A percentile compares a stretch with the other conserved stretches of the same genome.
These are phyloP conservation scores for Atrina japonica DNA, from an alignment of 2,888 invertebrate genomes.

Conservation along the genomic window DNA sequence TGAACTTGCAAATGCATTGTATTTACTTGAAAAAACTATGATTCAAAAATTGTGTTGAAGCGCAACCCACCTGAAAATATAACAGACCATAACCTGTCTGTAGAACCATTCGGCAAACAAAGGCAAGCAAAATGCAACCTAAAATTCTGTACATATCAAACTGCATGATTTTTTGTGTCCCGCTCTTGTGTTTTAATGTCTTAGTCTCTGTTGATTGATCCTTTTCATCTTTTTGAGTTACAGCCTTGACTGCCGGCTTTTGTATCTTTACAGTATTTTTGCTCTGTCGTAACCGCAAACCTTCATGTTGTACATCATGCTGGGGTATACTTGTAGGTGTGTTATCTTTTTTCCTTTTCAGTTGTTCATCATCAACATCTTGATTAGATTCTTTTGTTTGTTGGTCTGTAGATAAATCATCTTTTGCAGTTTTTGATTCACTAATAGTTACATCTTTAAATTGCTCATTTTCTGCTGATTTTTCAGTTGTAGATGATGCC, in stretches of 20 bases:
- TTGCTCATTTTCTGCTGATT: not conserved
- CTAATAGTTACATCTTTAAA: not conserved
- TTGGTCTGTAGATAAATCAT: no score
- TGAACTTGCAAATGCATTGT: no score
- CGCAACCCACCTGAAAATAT: constrained; percentile 65
- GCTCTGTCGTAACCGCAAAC: constrained; percentile 28
- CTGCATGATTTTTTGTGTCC: constrained; percentile 38
- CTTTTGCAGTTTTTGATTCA: constrained; percentile 7
- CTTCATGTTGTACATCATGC: not conserved
- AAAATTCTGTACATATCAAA: constrained; percentile 65
- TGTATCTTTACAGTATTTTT: constrained; percentile 38
- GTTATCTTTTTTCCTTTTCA: not conserved
- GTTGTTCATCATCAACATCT: not conserved
- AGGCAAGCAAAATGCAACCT: constrained; percentile 62
- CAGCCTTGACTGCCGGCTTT: not conserved
- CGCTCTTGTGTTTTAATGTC: not conserved
- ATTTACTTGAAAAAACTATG: no score
- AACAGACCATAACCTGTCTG: constrained; percentile 65
- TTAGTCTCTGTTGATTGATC: not conserved
- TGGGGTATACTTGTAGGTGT: not conserved
- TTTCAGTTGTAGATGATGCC: no score
- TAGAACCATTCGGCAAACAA: constrained; percentile 64
- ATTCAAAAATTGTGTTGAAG: no score
- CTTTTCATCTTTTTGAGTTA: not conserved
- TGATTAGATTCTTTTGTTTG: not conserved